Percentiles rank a stretch among this genome's conserved stretches.
Conservation (phyloP, 1,140 invertebrate species). For the Dinoponera quadriceps region DNA sequence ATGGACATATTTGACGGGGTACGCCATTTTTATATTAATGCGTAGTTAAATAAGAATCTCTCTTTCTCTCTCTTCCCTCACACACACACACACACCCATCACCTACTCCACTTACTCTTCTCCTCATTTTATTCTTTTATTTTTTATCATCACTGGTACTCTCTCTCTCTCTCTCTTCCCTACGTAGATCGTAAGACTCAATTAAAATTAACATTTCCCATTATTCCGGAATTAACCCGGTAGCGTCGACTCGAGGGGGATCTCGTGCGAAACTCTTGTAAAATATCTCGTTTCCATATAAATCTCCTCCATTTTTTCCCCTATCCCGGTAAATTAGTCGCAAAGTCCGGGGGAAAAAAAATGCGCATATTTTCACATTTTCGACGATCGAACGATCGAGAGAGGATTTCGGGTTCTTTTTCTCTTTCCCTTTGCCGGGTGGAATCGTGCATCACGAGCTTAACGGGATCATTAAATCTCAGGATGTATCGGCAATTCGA, state of each 20-base stretch:
- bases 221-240: slow-evolving; percentile 43
- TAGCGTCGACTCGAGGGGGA: slow-evolving; percentile 33
- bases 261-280: slow-evolving; percentile 24
- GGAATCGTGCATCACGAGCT: not conserved
- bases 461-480: not conserved
- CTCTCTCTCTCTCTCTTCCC: not conserved
- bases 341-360: not conserved
- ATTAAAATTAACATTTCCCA: slow-evolving; percentile 56
- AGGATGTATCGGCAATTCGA: not conserved
- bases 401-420: not conserved
- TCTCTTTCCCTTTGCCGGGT: not conserved
- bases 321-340: not conserved
- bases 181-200: slow-evolving; percentile 40
- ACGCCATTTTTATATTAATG: slow-evolving; percentile 87
- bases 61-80: slow-evolving; percentile 20
- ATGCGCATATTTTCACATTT: not conserved
- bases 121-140: slow-evolving; percentile 11
- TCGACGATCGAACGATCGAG: too few relatives aligned
- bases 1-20: slow-evolving; percentile 97
- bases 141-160: slow-evolving; percentile 11
- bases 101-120: slow-evolving; percentile 13
- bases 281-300: slow-evolving; percentile 5
- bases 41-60: slow-evolving; percentile 65
- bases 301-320: slow-evolving; percentile 4
- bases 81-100: too few relatives aligned